Base-by-base conservation (phyloP, 2,113 vertebrate species). In the Mustela nigripes region DNA sequence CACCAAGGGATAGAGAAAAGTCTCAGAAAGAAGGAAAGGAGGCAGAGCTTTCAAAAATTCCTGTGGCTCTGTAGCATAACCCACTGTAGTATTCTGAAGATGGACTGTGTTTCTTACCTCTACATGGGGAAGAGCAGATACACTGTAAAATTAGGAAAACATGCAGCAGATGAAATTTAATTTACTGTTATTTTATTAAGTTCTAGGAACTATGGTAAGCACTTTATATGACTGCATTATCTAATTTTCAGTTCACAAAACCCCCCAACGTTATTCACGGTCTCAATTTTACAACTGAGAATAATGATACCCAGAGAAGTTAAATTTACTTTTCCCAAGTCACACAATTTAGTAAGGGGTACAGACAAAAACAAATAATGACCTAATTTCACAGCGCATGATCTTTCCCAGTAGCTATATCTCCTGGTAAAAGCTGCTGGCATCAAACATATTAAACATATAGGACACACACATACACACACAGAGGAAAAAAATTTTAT, bases 321-420 rank as follows among this genome's bases (percentile, higher is more conserved):
- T 85, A 80, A 84, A 21, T 39, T 39, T 7, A 80, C 11, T 33
- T 94, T 94, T 12, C 11, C 14, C 21, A 85, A 67, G 33, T 60
- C 22, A 86, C 2, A 21, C 24, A 93, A 16, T 10, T 11, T 53
- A 53, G 19, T 8, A 36, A 73, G 4, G 2, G 6, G 10, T 67
- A 45, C 9, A 48, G 28, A 71, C 33, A 94, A 92, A 96, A 71
- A 84, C 26, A 94, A 73, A 85, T n/a, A 76, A 85, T 24, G n/a
- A 28, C 67, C 10, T 94, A 69, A 71, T 81, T 96, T 89, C 28
- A 60, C 1, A 95, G 78, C 2, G 5, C 0, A 50, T 24, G 16
- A 31, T 86, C 24, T 67, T 94, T 67, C 60, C 10, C 60, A 42
- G 45, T 15, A 79, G 21, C 21, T 69, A 8, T 28, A 73, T 21